A percentile compares a stretch with the other conserved stretches of the same genome.
Conservation (phyloP, 1,140 invertebrate genomes). For the Homalodisca vitripennis region DNA sequence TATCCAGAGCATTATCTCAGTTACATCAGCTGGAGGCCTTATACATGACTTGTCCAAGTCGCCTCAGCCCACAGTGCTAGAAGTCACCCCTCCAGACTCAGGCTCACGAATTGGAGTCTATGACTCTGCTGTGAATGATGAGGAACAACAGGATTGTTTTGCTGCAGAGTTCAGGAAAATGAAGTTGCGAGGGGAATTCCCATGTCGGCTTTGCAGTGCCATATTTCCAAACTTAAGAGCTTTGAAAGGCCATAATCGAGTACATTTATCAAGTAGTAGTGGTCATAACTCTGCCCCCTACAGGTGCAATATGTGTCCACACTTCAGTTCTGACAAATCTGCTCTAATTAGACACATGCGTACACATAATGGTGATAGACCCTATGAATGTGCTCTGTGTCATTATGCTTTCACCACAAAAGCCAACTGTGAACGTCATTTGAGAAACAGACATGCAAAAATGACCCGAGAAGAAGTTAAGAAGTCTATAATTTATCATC, state of each 20-base stretch:
- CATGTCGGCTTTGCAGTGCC: conserved; percentile 79
- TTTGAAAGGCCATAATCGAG: conserved; percentile 83
- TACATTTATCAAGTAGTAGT: conserved; percentile 60
- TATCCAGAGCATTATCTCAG: conserved; percentile 76
- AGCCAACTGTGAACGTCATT: conserved; percentile 84
- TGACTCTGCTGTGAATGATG: conserved; percentile 49
- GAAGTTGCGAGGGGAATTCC: conserved; percentile 85
- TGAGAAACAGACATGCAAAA: conserved; percentile 87
- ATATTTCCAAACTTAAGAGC: conserved; percentile 87
- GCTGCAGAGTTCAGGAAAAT: conserved; percentile 77
- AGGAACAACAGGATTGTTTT: conserved; percentile 78
- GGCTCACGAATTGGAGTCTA: conserved; percentile 21
- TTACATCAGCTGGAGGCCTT: conserved; percentile 48
- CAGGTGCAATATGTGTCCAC: conserved; percentile 90
- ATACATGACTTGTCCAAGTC: conserved; percentile 39
- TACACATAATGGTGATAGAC: conserved; percentile 91
- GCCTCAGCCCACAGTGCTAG: conserved; percentile 37
- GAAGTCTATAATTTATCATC: conserved; percentile 80
- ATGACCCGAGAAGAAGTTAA: conserved; percentile 82
- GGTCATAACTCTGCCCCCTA: conserved; percentile 62
- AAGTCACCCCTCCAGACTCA: conserved; percentile 39
- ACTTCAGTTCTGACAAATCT: conserved; percentile 85
- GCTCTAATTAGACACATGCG: conserved; percentile 87
- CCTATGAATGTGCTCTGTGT: conserved; percentile 91
- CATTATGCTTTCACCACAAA: conserved; percentile 97